Base-by-base conservation (phyloP, 1,140 invertebrate species). In the Varroa destructor region DNA sequence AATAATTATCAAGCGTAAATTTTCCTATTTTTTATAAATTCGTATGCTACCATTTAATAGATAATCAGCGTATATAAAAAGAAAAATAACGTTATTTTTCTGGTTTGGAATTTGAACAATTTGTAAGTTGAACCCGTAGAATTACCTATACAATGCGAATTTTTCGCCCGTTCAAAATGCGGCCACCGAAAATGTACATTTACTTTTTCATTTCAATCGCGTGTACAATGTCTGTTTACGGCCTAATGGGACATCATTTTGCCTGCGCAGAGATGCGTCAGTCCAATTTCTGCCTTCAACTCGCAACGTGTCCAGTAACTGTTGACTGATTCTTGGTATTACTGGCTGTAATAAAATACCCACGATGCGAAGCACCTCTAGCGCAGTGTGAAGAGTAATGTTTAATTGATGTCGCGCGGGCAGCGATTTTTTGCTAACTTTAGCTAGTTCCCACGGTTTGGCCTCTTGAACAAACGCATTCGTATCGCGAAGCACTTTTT, bases 391-490 rank as follows among this genome's bases (percentile, higher is more conserved):
- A 71, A 97, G 82, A 25, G 94, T 83, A 36, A 84, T 84, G 73
- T 88, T 82, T 8, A 96, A 78, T 75, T 88, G 73, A 12, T 77
- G 74, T 78, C 70, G 80, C 76, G 77, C 73, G 57, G 57, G 6
- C 57, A 58, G 12, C 8, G 75, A 71, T n/a, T 76, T 57, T 14
- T 73, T 43, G 0, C 72, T 61, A 8, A 76, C 46, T 75, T 87
- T 86, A n/a, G 81, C 84, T 61, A 97, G 81, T 74, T 86, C 82
- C 95, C 95, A 98, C 0, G 94, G 93, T 79, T 88, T 86, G 72
- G 87, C 83, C 5, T 85, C 80, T 75, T 95, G 86, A 74, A 97
- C 86, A 83, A 96, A 90, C 73, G 85, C 80, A 83, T 99, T 98
- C 0, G 88, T 85, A 43, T 83, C 79, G 77, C 88, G 86, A 6